Evolutionary conservation across 2,888 invertebrate species (phyloP).

Genomic region (Eubasilissa splendida): DNA sequence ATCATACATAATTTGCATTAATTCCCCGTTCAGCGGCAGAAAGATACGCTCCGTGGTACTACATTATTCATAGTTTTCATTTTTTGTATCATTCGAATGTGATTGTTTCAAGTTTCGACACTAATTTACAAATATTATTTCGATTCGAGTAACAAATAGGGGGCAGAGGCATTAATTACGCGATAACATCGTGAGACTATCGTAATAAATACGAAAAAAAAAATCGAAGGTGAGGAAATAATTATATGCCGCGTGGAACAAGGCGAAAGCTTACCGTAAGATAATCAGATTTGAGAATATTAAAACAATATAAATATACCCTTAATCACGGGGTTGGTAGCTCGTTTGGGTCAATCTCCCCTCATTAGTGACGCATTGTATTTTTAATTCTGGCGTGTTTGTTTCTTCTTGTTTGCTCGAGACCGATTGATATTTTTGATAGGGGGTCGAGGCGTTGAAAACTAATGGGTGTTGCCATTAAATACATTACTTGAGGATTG

Average conservation of each 20-base stretch:
- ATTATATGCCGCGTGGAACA: slow-evolving; percentile 43
- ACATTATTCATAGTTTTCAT: neutral
- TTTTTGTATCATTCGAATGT: slow-evolving; percentile 7
- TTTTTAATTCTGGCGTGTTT: slow-evolving; percentile 49
- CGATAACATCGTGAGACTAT: slow-evolving; percentile 53
- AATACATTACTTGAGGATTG: slow-evolving; percentile 5
- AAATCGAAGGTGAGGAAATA: slow-evolving; percentile 48
- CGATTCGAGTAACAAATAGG: slow-evolving; percentile 9
- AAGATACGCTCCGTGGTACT: neutral
- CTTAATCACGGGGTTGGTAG: slow-evolving; percentile 46
- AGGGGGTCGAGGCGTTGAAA: slow-evolving; percentile 32
- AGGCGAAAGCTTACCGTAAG: slow-evolving; percentile 41
- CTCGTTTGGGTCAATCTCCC: slow-evolving; percentile 24
- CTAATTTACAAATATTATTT: slow-evolving; percentile 14
- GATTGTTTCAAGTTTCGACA: slow-evolving; percentile 21
- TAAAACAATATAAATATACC: slow-evolving; percentile 46
- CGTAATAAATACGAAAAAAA: slow-evolving; percentile 6
- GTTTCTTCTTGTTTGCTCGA: slow-evolving; percentile 10
- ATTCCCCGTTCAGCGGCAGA: neutral
- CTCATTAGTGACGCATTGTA: slow-evolving; percentile 50
- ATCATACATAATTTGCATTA: slow-evolving; percentile 24
- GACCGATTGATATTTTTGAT: slow-evolving; percentile 24
- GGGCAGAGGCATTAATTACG: slow-evolving; percentile 49
- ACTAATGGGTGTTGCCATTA: slow-evolving; percentile 21
- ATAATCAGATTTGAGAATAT: slow-evolving; percentile 39